Percentiles rank a stretch among this genome's conserved stretches.
Conservation (phyloP, 2,888 invertebrate genomes). For the Drosophila neonasuta region DNA sequence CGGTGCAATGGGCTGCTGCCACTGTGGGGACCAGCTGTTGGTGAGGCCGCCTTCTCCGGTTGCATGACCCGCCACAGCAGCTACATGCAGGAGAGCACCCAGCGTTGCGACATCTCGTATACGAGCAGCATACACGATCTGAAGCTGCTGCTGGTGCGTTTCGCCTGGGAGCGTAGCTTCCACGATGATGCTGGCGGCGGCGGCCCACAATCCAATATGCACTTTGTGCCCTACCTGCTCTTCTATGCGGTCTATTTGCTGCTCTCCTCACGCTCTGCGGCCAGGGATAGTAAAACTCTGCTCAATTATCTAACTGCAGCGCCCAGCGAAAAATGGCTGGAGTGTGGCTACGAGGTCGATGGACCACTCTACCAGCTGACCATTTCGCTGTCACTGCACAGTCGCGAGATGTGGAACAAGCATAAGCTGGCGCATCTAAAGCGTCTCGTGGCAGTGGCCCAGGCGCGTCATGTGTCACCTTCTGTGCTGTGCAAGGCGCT, state of each 20-base stretch:
- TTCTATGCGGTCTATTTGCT: slow-evolving; percentile 97
- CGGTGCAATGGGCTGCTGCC: slow-evolving; percentile 98
- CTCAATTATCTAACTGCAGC: slow-evolving; percentile 87
- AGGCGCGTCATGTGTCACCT: slow-evolving; percentile 89
- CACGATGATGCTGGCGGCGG: slow-evolving; percentile 99
- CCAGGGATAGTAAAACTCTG: slow-evolving; percentile 90
- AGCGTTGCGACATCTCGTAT: slow-evolving; percentile 82
- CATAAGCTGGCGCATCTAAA: slow-evolving; percentile 88
- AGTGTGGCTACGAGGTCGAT: slow-evolving; percentile 94
- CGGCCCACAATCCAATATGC: slow-evolving; percentile 98
- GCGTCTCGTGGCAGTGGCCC: slow-evolving; percentile 89
- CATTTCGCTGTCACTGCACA: slow-evolving; percentile 90
- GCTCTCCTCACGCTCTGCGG: slow-evolving; percentile 91
- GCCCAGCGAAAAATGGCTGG: slow-evolving; percentile 87
- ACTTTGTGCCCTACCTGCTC: slow-evolving; percentile 95
- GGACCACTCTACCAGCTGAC: slow-evolving; percentile 95
- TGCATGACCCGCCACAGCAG: slow-evolving; percentile 96
- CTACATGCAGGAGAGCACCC: slow-evolving; percentile 85
- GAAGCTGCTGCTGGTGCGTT: slow-evolving; percentile 92
- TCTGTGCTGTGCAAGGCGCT: slow-evolving; percentile 81
- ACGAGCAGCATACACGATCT: slow-evolving; percentile 91
- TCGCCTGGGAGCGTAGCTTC: slow-evolving; percentile 97
- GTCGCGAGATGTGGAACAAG: slow-evolving; percentile 90
- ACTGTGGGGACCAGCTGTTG: slow-evolving; percentile 97
- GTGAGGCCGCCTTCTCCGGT: slow-evolving; percentile 95